These are phyloP conservation scores for Lottia scabra DNA, from an alignment of 2,888 invertebrate genomes.

Conservation along the genomic window DNA sequence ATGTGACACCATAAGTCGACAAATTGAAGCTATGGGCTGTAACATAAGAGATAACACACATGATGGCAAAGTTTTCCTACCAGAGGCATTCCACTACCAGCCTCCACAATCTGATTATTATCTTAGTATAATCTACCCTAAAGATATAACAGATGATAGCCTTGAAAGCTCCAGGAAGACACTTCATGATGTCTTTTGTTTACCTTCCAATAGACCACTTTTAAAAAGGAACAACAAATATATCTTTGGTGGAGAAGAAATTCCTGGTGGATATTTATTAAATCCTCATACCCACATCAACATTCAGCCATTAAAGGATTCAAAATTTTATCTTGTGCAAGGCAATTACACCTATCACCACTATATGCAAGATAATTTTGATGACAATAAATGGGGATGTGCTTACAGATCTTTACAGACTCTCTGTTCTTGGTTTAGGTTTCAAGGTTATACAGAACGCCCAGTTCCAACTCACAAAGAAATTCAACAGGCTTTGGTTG, in stretches of 20 bases:
- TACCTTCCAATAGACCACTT: slow-evolving; percentile 79
- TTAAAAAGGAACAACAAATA: slow-evolving; percentile 80
- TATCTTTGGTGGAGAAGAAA: slow-evolving; percentile 49
- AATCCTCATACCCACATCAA: slow-evolving; percentile 81
- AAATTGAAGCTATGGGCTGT: background rate
- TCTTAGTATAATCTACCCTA: slow-evolving; percentile 80
- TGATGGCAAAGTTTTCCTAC: slow-evolving; percentile 72
- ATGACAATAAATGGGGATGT: slow-evolving; percentile 99
- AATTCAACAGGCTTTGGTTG: slow-evolving; percentile 91
- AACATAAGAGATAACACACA: slow-evolving; percentile 28
- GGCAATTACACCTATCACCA: slow-evolving; percentile 95
- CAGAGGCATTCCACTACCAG: slow-evolving; percentile 82
- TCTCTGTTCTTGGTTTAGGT: slow-evolving; percentile 91
- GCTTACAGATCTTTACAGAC: slow-evolving; percentile 98
- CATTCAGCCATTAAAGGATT: slow-evolving; percentile 43
- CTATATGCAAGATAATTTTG: slow-evolving; percentile 88
- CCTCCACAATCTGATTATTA: slow-evolving; percentile 81
- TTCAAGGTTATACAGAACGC: slow-evolving; percentile 72
- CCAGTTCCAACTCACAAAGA: slow-evolving; percentile 79
- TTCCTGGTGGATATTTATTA: slow-evolving; percentile 73
- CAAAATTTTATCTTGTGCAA: slow-evolving; percentile 72
- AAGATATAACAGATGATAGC: slow-evolving; percentile 77
- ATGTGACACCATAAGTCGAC: background rate
- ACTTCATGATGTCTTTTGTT: slow-evolving; percentile 80
- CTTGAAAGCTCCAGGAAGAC: slow-evolving; percentile 70